phyloP scores from a whole-genome alignment of 2,113 vertebrate species.

The Nothoprocta perdicaria region DNA sequence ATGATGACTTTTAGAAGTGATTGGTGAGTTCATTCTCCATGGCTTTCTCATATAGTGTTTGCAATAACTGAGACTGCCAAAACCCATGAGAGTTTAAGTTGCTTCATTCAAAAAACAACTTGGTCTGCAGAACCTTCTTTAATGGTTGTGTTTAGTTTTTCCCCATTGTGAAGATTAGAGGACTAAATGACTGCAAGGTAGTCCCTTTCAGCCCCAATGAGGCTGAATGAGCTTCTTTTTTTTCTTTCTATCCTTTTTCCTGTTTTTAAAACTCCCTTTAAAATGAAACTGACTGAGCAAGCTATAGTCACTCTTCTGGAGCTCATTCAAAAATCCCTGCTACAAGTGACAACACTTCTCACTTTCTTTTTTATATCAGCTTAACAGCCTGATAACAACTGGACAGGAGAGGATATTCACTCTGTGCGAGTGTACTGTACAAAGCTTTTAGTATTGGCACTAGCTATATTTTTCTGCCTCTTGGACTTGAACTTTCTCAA shows the following conservation, averaged over 20 bases:
- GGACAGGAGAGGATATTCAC: slow-evolving; percentile 30
- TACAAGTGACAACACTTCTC: slow-evolving; percentile 65
- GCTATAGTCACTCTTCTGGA: neutral
- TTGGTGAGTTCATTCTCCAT: fast-evolving
- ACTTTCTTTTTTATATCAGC: slow-evolving; percentile 52
- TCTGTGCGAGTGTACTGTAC: neutral
- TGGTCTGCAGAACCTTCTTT: fast-evolving
- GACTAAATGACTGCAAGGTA: neutral
- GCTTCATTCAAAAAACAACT: neutral
- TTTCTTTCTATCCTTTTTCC: neutral
- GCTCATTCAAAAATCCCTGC: slow-evolving; percentile 31
- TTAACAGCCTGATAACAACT: slow-evolving; percentile 62
- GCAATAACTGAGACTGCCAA: neutral
- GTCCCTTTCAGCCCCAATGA: neutral
- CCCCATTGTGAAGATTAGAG: neutral
- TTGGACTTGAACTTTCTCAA: neutral
- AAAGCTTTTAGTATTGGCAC: neutral
- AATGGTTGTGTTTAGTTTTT: neutral
- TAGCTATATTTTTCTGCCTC: neutral
- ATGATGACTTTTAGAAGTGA: neutral
- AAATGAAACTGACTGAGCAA: neutral
- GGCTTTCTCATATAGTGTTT: neutral
- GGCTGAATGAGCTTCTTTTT: neutral
- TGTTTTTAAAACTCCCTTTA: neutral
- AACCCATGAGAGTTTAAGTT: neutral